Base-by-base conservation (phyloP, 2,797 vertebrate genomes). In the Neosalanx taihuensis region DNA sequence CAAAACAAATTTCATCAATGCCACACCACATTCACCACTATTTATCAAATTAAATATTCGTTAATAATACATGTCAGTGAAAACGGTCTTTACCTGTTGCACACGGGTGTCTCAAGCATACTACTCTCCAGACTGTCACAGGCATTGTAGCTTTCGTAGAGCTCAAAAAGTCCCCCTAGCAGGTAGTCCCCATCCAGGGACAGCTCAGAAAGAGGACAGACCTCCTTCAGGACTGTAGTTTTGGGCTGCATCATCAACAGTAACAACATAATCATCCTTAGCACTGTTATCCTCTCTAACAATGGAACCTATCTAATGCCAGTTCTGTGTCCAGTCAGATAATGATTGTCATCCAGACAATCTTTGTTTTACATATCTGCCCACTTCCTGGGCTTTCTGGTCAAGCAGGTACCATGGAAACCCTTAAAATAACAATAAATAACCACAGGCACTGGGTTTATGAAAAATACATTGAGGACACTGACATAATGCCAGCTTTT, bases 131-230 rank as follows among this genome's bases (percentile, higher is more conserved):
- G 51, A 18, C 7, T 64, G 31, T n/a, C 12, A 5, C 15, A 63
- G 23, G 4, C 61, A 3, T 7, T 15, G 9, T 49, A 1, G 4
- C 18, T 37, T 35, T 64, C 35, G 15, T 66, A 41, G 20, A 66
- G 64, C 41, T 66, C 37, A 26, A 66, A 66, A 23, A 66, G 20
- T 4, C 64, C 64, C 12, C 64, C 64, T 26, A 66, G 41, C 2
- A 66, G 20, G 20, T 51, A 66, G 41, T 66, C 41, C n/a, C 64
- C 64, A 3, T 66, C 41, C 33, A 66, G 26, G 5, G 12, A 29
- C 12, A 66, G 46, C 7, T 29, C 23, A 12, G 37, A 35, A 6
- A 51, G 46, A 20, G 20, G 20, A 26, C 41, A 49, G 37, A 23
- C 4, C 9, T 29, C 18, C 15, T 20, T 10, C 58, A 23, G 6